phyloP scores from a whole-genome alignment of 2,888 invertebrate genomes.

The Pinctada fucata region DNA sequence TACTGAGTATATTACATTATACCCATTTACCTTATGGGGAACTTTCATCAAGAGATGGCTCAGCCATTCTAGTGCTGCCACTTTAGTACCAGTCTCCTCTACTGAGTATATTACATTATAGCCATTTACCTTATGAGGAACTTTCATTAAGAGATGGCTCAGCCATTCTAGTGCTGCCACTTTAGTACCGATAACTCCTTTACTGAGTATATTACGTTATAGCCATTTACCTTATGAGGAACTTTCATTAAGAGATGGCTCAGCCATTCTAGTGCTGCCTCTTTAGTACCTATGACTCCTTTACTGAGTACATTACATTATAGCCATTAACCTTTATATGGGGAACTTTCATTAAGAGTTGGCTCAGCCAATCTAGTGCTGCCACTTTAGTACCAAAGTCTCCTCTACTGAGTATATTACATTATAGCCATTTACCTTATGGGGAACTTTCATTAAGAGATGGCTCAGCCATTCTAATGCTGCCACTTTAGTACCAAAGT shows the following conservation, averaged over 20 bases:
- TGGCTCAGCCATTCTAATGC: constrained; percentile 96
- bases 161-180: constrained; percentile 77
- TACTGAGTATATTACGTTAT: neutral
- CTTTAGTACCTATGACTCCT: neutral
- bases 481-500: constrained; percentile 95
- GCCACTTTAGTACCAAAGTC: constrained; percentile 95
- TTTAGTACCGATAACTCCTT: neutral
- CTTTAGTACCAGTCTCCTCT: constrained; percentile 92
- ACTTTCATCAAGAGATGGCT: constrained; percentile 92
- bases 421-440: constrained; percentile 81
- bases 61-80: constrained; percentile 97
- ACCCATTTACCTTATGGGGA: constrained; percentile 84
- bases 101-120: constrained; percentile 82
- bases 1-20: too few relatives aligned
- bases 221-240: neutral
- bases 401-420: constrained; percentile 82
- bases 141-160: constrained; percentile 88
- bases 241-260: neutral
- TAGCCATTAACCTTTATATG: constrained; percentile 82
- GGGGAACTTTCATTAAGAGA: constrained; percentile 90
- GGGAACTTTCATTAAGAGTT: constrained; percentile 91
- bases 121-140: constrained; percentile 86
- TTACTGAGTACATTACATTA: neutral
- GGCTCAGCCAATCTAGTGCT: constrained; percentile 95
- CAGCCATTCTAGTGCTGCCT: neutral